These are phyloP conservation scores for Apantesis nais DNA, from an alignment of 2,888 invertebrate genomes.

Conservation along the genomic window DNA sequence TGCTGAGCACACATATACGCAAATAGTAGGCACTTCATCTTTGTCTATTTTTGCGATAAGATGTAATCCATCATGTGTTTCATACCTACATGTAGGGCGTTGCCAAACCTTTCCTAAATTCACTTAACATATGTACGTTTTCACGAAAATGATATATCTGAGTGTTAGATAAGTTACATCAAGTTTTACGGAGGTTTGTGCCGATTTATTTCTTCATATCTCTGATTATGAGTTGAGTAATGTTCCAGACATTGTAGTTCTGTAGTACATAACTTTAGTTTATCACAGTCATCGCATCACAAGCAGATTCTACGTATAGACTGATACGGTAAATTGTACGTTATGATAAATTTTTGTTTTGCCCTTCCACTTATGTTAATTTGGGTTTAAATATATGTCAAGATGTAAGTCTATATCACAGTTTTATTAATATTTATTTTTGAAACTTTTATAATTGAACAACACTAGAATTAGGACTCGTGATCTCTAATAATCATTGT, in stretches of 20 bases:
- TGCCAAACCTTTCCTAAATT: conserved; percentile 17
- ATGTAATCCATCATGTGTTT: conserved; percentile 45
- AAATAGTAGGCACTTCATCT: conserved; percentile 43
- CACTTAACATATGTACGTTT: conserved; percentile 16
- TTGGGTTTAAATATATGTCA: too few relatives aligned
- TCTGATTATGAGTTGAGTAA: background rate
- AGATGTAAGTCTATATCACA: too few relatives aligned
- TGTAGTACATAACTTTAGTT: background rate
- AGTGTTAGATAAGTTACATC: background rate
- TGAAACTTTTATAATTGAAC: too few relatives aligned
- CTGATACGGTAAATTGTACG: background rate
- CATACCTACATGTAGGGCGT: conserved; percentile 40
- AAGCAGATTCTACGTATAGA: background rate
- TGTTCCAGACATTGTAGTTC: background rate
- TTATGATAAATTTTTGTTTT: background rate
- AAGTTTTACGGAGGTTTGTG: background rate
- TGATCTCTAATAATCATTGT: too few relatives aligned
- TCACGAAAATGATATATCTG: background rate
- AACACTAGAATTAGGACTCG: too few relatives aligned
- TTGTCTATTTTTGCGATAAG: conserved; percentile 51
- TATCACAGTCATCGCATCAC: background rate
- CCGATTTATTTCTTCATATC: background rate
- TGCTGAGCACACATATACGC: conserved; percentile 17
- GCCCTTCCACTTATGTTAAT: background rate
- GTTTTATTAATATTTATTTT: too few relatives aligned